Base-by-base conservation (phyloP, 1,140 invertebrate genomes). In the Megathymus violae region DNA sequence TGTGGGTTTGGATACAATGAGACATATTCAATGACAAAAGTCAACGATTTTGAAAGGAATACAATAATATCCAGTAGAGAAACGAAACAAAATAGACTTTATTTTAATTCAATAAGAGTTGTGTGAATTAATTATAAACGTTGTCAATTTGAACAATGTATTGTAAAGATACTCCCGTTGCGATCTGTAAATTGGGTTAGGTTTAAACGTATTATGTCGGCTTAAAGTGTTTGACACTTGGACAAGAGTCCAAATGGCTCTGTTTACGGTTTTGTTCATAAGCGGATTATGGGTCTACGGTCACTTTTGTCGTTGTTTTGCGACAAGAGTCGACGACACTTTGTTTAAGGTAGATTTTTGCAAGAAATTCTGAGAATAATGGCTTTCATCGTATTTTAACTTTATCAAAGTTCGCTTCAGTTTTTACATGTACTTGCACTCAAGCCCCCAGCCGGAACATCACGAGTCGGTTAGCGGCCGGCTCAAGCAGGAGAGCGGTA, bases 151-250 rank as follows among this genome's bases (percentile, higher is more conserved):
- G 19, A 31, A 74, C 75, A 76, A 78, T 62, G 44, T 51, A 51
- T 70, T 71, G 38, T 63, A 67, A 64, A 48, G 63, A 50, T 71
- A 73, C 74, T 74, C 69, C 51, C 43, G 50, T 75, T 77, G 69
- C 72, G 71, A 64, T 78, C 64, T 73, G 62, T 81, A 85, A 88
- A 88, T 88, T 85, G 79, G 76, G 70, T 85, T 77, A 74, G 67
- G 74, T 71, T 77, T 73, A 71, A 68, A 67, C 54, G 69, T 65
- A 78, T 80, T 80, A 76, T 76, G 74, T 76, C 78, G 67, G 62
- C 66, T 76, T 69, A 70, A 22, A 69, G 54, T 64, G 47, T 71
- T 77, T 75, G 71, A 76, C 72, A 75, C 67, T 67, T 68, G 44
- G 64, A 56, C 62, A 67, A 52, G 64, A 71, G 56, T 67, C 62